phyloP scores from a whole-genome alignment of 2,113 vertebrate genomes.

The Microtus oregoni region DNA sequence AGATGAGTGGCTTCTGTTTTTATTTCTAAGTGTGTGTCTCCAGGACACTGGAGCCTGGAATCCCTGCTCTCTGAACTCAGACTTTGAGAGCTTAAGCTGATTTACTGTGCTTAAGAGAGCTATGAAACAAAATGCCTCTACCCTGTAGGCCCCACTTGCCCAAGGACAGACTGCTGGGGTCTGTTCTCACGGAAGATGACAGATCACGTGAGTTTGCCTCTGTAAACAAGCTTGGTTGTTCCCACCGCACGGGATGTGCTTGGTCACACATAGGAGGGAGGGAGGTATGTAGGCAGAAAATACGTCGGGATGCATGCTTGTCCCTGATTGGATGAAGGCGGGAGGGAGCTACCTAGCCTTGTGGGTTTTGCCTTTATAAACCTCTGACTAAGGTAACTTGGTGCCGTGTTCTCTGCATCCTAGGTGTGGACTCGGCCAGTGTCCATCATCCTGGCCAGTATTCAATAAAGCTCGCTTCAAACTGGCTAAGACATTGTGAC shows the following conservation, averaged over 20 bases:
- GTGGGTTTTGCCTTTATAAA: background rate
- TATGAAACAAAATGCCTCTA: background rate
- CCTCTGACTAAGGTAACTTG: background rate
- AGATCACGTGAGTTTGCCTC: background rate
- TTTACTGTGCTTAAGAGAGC: background rate
- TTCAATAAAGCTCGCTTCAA: background rate
- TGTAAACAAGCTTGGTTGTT: background rate
- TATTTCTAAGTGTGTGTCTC: background rate
- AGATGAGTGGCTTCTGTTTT: background rate
- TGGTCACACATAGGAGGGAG: background rate
- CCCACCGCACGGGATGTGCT: background rate
- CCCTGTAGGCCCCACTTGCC: background rate
- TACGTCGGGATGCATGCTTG: background rate
- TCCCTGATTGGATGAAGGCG: background rate
- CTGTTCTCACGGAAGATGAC: background rate
- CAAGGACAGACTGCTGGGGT: background rate
- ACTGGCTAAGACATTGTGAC: background rate
- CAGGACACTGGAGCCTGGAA: background rate
- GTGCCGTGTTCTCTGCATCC: background rate
- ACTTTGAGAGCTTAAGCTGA: background rate
- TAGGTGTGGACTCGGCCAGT: background rate
- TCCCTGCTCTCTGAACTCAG: too few relatives aligned
- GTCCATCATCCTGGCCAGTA: background rate
- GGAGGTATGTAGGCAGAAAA: background rate
- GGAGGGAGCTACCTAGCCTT: background rate